Base-by-base conservation (phyloP, 2,888 invertebrate genomes). In the Diloba caeruleocephala region DNA sequence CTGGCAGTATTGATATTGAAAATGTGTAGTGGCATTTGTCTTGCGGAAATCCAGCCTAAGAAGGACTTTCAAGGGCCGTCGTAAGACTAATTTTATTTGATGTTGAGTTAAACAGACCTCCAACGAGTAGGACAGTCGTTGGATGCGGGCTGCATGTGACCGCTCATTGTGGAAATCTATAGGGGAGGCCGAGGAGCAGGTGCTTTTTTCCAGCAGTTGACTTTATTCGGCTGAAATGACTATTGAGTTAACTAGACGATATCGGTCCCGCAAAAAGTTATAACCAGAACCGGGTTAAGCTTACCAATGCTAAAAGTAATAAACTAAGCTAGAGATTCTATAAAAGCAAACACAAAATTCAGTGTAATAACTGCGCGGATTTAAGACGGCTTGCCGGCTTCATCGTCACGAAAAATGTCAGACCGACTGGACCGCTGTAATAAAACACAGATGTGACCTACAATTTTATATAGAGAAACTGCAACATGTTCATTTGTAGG, bases 391-490 rank as follows among this genome's bases (percentile, higher is more conserved):
- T 43, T 41, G 58, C 45, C 29, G 43, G 54, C 57, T 70, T 66
- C 57, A 66, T 61, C 59, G 61, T 65, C 43, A 57, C 28, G 53
- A 60, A 62, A 67, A 63, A 60, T 68, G 43, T 71, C 49, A 62
- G 36, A 60, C 36, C 26, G 48, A 53, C 54, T 60, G 57, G 59
- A 53, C 51, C 49, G n/a, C 23, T 39, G 61, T 37, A 68, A 66
- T 76, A 72, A 76, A 73, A 73, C 68, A 65, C 66, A 76, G 53
- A 59, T 71, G 74, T 59, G 59, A 39, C 58, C 58, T 45, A 55
- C 41, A 62, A 69, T 66, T 63, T 73, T 71, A 60, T 61, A 46
- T 45, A 39, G 71, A 66, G 61, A 62, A 61, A 60, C 42, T 57
- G 63, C 39, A 41, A 62, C 44, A 58, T 54, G 57, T 58, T 61